Evolutionary conservation across 1,140 invertebrate genomes (phyloP).

Genomic region (Leptinotarsa lineolata): DNA sequence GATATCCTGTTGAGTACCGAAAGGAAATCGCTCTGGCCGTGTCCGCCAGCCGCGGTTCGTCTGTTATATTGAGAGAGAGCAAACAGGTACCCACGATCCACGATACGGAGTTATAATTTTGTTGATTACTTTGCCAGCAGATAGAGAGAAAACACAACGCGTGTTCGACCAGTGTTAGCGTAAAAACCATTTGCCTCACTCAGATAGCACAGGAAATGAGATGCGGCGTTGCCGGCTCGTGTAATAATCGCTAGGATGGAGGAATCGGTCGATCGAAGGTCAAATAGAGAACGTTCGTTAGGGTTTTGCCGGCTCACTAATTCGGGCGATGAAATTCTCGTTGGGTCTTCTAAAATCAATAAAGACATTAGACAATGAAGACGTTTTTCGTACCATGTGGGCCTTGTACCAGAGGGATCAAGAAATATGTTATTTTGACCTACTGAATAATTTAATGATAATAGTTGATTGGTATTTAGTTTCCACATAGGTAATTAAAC

Average conservation of each 20-base stretch:
- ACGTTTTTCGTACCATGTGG: not conserved
- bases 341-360: slow-evolving; percentile 21
- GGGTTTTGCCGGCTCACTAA: not conserved
- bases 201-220: slow-evolving; percentile 32
- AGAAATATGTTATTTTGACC: not conserved
- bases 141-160: slow-evolving; percentile 24
- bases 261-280: slow-evolving; percentile 10
- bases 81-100: slow-evolving; percentile 7
- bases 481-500: too few relatives aligned
- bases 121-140: slow-evolving; percentile 35
- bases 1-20: slow-evolving; percentile 16
- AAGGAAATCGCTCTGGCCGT: slow-evolving; percentile 15
- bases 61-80: slow-evolving; percentile 5
- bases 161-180: slow-evolving; percentile 26
- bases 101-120: slow-evolving; percentile 41
- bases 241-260: not conserved
- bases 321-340: slow-evolving; percentile 15
- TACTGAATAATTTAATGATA: too few relatives aligned
- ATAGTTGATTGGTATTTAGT: too few relatives aligned
- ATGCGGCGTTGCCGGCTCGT: slow-evolving; percentile 25
- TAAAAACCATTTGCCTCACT: slow-evolving; percentile 29
- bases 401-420: not conserved
- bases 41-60: not conserved
- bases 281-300: slow-evolving; percentile 18
- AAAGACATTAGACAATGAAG: not conserved